phyloP scores from a whole-genome alignment of 2,797 vertebrate species.

The Scolopax bukidnonensis region DNA sequence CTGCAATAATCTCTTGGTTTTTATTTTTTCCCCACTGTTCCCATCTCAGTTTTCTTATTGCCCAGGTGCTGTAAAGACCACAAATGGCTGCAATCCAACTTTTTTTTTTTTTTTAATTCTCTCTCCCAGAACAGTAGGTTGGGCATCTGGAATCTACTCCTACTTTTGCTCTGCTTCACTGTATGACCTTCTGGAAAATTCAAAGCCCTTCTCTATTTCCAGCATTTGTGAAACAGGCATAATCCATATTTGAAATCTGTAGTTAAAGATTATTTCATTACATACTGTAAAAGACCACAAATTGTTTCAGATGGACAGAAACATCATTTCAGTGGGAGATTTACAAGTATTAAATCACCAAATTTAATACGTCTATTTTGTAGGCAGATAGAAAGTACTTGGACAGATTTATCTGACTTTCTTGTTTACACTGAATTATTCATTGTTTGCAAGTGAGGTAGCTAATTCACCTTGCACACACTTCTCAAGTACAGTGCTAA shows the following conservation, averaged over 20 bases:
- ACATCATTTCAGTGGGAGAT: background rate
- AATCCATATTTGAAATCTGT: background rate
- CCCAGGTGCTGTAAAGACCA: slow-evolving; percentile 24
- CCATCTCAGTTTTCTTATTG: slow-evolving; percentile 37
- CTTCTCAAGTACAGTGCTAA: background rate
- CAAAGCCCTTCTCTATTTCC: background rate
- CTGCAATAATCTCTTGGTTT: slow-evolving; percentile 6
- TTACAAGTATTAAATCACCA: background rate
- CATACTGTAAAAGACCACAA: background rate
- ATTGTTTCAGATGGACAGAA: background rate
- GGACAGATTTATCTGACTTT: background rate
- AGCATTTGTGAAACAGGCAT: background rate
- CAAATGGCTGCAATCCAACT: background rate
- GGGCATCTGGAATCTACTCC: background rate
- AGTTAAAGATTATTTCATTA: background rate
- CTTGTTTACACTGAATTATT: slow-evolving; percentile 30
- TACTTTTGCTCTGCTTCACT: background rate
- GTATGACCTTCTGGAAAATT: background rate
- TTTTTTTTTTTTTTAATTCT: too few relatives aligned
- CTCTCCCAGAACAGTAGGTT: background rate
- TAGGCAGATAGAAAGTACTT: background rate
- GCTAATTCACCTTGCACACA: background rate
- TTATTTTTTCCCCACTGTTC: background rate
- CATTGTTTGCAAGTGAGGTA: background rate
- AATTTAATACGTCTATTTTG: background rate